A percentile compares a stretch with the other conserved stretches of the same genome.
These are phyloP conservation scores for Galagoides demidoff DNA, from an alignment of 2,797 vertebrate species.

Conservation along the genomic window DNA sequence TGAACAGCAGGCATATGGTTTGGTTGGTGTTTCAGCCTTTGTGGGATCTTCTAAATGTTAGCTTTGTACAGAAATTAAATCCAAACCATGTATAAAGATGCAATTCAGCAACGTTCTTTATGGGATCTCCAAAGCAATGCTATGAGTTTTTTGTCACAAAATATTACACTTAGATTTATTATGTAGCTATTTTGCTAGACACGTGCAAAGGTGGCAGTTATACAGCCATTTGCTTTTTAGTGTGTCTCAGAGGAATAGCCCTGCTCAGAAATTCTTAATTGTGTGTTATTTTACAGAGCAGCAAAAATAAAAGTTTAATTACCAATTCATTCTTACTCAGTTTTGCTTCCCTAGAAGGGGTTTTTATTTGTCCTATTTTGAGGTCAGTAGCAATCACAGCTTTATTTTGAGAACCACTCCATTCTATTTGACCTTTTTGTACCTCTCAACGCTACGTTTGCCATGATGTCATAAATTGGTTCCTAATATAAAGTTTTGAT, in stretches of 20 bases:
- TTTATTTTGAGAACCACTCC: conserved; percentile 5
- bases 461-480: background rate
- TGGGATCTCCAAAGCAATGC: background rate
- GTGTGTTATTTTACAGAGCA: conserved; percentile 18
- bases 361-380: background rate
- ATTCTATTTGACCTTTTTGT: background rate
- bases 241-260: background rate
- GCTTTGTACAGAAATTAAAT: conserved; percentile 16
- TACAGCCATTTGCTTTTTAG: background rate
- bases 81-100: background rate
- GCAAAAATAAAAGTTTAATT: conserved; percentile 23
- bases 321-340: background rate
- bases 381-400: conserved; percentile 2
- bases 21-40: background rate
- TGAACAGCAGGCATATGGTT: background rate
- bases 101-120: background rate
- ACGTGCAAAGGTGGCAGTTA: background rate
- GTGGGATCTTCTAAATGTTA: background rate
- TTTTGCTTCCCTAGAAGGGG: conserved; percentile 18
- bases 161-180: conserved; percentile 18
- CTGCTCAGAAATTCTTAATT: background rate
- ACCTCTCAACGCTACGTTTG: background rate
- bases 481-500: conserved; percentile 25
- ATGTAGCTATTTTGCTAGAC: background rate
- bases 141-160: background rate